Evolutionary conservation across 1,140 invertebrate species (phyloP).

Genomic region (Caenorhabditis latens): DNA sequence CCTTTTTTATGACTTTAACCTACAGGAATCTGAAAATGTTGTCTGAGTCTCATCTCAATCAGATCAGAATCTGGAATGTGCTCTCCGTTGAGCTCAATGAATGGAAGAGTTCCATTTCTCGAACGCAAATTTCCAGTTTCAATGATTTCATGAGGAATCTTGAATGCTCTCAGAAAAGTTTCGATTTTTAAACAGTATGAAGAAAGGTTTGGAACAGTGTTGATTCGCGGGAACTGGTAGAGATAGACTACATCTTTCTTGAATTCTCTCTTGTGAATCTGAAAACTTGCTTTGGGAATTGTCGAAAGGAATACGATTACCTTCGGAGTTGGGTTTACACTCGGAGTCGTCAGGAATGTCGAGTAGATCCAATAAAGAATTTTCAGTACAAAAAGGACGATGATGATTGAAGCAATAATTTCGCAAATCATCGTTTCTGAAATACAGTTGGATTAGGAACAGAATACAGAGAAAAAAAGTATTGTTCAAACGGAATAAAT

Average conservation of each 20-base stretch:
- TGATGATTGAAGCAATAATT: background rate
- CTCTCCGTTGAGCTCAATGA: constrained; percentile 36
- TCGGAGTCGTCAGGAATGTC: background rate
- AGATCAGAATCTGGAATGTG: constrained; percentile 40
- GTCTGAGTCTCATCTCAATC: constrained; percentile 20
- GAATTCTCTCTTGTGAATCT: constrained; percentile 25
- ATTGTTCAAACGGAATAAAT: background rate
- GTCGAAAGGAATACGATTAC: background rate
- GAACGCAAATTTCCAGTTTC: background rate
- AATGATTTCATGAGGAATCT: constrained; percentile 38
- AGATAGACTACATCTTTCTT: constrained; percentile 51
- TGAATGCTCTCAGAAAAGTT: constrained; percentile 33
- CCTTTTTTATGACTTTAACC: background rate
- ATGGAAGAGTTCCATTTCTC: constrained; percentile 10
- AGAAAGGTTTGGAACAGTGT: constrained; percentile 31
- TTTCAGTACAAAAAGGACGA: background rate
- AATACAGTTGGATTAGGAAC: background rate
- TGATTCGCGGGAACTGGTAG: constrained; percentile 32
- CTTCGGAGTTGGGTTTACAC: background rate
- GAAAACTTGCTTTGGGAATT: background rate
- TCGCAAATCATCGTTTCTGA: background rate
- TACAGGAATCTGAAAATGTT: constrained; percentile 36
- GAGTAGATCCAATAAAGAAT: background rate
- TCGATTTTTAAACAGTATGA: constrained; percentile 41
- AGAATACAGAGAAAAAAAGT: background rate